Evolutionary conservation across 2,888 invertebrate species (phyloP).

Genomic region (Cylindroiulus punctatus): DNA sequence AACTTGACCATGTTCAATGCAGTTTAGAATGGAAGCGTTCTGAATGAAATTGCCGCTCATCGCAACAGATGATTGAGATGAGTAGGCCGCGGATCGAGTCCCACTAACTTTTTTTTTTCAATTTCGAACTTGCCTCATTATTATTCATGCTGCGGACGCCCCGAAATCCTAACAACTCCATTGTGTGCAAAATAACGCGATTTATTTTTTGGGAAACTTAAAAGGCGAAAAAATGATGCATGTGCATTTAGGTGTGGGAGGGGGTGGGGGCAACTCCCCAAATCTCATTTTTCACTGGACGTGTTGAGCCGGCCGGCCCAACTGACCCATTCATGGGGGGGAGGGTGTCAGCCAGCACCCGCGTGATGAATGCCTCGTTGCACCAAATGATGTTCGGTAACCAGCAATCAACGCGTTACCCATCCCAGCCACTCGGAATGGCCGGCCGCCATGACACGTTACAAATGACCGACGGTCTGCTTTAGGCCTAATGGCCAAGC

Average conservation of each 20-base stretch:
- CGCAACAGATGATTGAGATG: no score
- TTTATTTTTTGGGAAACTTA: neutral
- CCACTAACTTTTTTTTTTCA: neutral
- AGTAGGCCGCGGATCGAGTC: no score
- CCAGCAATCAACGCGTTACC: slow-evolving; percentile 10
- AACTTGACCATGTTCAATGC: no score
- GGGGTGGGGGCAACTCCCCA: neutral
- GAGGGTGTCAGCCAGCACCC: neutral
- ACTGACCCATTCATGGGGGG: neutral
- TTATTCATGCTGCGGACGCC: neutral
- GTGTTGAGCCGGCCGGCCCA: slow-evolving; percentile 24
- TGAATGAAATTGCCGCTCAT: no score
- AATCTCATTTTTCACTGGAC: neutral
- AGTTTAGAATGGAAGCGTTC: no score
- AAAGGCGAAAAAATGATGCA: slow-evolving; percentile 35
- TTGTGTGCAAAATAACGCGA: slow-evolving; percentile 11
- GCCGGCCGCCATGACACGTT: slow-evolving; percentile 29
- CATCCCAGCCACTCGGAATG: neutral
- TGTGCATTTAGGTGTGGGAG: slow-evolving; percentile 6
- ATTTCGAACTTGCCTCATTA: neutral
- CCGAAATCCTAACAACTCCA: neutral
- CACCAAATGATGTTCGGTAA: slow-evolving; percentile 25
- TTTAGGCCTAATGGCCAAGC: neutral
- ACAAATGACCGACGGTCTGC: neutral
- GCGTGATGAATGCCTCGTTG: slow-evolving; percentile 13